A percentile compares a stretch with the other conserved stretches of the same genome.
Conservation (phyloP, 2,797 vertebrate genomes). For the Synanceia verrucosa region DNA sequence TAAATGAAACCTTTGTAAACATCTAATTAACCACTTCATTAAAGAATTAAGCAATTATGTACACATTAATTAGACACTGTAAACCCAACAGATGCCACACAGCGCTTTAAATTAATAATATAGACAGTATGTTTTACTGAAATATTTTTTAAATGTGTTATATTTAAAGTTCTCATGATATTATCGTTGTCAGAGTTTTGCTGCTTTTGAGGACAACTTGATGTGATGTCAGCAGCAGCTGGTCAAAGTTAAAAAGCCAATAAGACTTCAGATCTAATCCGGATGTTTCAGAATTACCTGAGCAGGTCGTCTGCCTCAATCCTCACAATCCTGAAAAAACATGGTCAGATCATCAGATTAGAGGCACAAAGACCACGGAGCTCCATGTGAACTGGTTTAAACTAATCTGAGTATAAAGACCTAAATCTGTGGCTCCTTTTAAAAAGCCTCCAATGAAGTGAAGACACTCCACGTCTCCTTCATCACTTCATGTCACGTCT, state of each 20-base stretch:
- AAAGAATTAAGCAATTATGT: not conserved
- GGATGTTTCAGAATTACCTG: not conserved
- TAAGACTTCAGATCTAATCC: not conserved
- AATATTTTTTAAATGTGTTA: too few relatives aligned
- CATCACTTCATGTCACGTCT: not conserved
- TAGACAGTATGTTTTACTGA: too few relatives aligned
- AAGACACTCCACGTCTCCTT: not conserved
- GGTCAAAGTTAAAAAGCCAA: not conserved
- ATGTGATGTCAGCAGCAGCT: not conserved
- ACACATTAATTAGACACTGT: not conserved
- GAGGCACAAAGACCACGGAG: not conserved
- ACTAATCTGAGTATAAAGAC: conserved; percentile 13
- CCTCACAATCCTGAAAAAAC: not conserved
- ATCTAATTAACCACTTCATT: not conserved
- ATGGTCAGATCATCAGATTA: conserved; percentile 30
- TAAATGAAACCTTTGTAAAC: not conserved
- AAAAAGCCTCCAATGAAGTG: not conserved
- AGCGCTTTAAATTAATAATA: too few relatives aligned
- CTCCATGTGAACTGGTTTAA: not conserved
- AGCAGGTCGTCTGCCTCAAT: not conserved
- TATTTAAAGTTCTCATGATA: too few relatives aligned
- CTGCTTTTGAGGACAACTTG: too few relatives aligned
- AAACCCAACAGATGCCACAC: not conserved
- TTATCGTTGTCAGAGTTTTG: too few relatives aligned
- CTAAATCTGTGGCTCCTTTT: not conserved